Conservation (phyloP, 2,888 invertebrate species). For the Argyresthia goedartella region DNA sequence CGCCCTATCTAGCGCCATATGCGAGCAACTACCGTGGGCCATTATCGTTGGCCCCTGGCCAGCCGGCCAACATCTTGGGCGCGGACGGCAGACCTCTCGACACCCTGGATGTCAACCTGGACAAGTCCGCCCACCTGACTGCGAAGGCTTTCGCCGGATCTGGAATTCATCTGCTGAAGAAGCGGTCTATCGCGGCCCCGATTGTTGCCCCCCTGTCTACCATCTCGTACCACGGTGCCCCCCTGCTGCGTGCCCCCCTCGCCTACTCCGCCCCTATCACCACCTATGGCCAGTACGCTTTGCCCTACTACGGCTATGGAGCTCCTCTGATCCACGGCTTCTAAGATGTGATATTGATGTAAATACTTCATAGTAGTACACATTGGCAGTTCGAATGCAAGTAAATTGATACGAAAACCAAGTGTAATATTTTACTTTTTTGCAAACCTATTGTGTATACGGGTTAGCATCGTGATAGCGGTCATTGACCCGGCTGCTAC, state of each 20-base stretch:
- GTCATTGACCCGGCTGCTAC: no score
- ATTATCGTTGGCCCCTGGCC: constrained; percentile 51
- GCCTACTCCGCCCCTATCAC: constrained; percentile 24
- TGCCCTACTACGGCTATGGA: constrained; percentile 15
- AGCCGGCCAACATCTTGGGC: constrained; percentile 55
- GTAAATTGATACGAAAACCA: no score
- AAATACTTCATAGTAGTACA: no score
- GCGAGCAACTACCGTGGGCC: constrained; percentile 60
- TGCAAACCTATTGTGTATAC: no score
- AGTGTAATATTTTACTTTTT: no score
- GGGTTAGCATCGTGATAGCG: no score
- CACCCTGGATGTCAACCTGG: constrained; percentile 57
- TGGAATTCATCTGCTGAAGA: constrained; percentile 35
- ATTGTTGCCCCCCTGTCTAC: constrained; percentile 16
- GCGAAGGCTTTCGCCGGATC: constrained; percentile 41
- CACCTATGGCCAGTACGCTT: constrained; percentile 36
- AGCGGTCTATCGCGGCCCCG: constrained; percentile 33
- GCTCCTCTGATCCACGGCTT: not conserved
- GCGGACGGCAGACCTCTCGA: constrained; percentile 60
- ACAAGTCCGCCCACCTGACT: constrained; percentile 51
- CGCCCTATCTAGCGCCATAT: constrained; percentile 55
- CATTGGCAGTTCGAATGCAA: no score
- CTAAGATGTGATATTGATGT: no score
- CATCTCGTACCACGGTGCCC: constrained; percentile 12
- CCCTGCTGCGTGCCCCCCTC: constrained; percentile 13